phyloP scores from a whole-genome alignment of 2,888 invertebrate genomes.

The Amblyjoppa proteus region DNA sequence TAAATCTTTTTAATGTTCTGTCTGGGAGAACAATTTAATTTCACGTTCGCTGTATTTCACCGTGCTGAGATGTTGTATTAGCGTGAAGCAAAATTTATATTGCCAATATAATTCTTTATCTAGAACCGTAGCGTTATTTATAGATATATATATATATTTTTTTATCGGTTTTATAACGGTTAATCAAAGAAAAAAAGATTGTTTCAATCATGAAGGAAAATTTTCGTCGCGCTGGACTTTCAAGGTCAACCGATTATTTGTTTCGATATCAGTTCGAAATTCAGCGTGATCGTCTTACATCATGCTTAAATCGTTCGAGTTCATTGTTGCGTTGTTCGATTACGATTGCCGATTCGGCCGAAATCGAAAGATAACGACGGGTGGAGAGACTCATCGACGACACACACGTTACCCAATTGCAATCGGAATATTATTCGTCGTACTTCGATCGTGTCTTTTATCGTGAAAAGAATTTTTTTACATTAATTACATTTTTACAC shows the following conservation, averaged over 20 bases:
- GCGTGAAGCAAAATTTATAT: not conserved
- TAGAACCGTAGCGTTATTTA: too few relatives aligned
- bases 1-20: too few relatives aligned
- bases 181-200: not conserved
- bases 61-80: too few relatives aligned
- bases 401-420: not conserved
- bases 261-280: too few relatives aligned
- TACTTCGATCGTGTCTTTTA: not conserved
- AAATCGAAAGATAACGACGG: too few relatives aligned
- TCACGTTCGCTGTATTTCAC: too few relatives aligned
- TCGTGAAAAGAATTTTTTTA: not conserved
- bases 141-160: not conserved
- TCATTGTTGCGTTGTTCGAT: too few relatives aligned
- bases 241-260: not conserved
- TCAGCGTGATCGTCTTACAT: too few relatives aligned
- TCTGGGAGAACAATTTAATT: too few relatives aligned
- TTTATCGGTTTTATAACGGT: not conserved
- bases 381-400: not conserved
- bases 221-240: not conserved
- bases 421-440: not conserved
- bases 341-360: too few relatives aligned
- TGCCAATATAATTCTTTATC: not conserved
- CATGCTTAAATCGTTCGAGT: too few relatives aligned
- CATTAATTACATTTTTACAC: slow-evolving; percentile 3
- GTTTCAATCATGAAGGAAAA: not conserved